Percentiles rank a stretch among this genome's conserved stretches.
These are phyloP conservation scores for Heterohyrax brucei DNA, from an alignment of 2,797 vertebrate species.

Conservation along the genomic window DNA sequence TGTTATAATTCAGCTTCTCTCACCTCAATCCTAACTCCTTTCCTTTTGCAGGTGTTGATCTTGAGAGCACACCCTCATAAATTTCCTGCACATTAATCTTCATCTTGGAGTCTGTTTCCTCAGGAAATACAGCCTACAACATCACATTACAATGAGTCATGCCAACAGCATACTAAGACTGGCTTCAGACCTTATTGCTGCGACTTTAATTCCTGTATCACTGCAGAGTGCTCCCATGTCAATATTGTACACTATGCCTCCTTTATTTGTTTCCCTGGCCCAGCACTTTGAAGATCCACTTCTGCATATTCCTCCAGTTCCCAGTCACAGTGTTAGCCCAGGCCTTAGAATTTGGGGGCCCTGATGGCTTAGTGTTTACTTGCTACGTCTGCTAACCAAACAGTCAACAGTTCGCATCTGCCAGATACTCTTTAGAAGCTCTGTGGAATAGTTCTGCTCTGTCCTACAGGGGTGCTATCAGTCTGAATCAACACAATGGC, in stretches of 20 bases:
- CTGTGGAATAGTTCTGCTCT: too few species aligned
- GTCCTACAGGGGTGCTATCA: too few species aligned
- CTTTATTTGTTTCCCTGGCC: background rate
- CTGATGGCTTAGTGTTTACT: too few species aligned
- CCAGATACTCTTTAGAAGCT: too few species aligned
- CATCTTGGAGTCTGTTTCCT: background rate
- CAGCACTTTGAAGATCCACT: background rate
- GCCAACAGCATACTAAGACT: background rate
- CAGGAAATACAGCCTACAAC: background rate
- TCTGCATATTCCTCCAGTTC: conserved; percentile 18
- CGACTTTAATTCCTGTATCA: conserved; percentile 34
- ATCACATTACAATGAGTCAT: background rate
- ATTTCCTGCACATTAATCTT: background rate
- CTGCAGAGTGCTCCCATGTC: background rate
- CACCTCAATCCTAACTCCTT: background rate
- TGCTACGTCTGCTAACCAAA: too few species aligned
- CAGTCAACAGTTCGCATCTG: too few species aligned
- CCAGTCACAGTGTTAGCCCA: conserved; percentile 2
- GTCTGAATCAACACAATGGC: too few species aligned
- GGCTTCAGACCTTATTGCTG: background rate
- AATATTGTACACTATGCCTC: background rate
- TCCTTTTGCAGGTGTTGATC: conserved; percentile 9
- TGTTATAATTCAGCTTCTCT: background rate
- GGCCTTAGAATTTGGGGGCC: conserved; percentile 4
- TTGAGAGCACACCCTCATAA: background rate